These are phyloP conservation scores for Pterostichus madidus DNA, from an alignment of 2,888 invertebrate genomes.

Conservation along the genomic window DNA sequence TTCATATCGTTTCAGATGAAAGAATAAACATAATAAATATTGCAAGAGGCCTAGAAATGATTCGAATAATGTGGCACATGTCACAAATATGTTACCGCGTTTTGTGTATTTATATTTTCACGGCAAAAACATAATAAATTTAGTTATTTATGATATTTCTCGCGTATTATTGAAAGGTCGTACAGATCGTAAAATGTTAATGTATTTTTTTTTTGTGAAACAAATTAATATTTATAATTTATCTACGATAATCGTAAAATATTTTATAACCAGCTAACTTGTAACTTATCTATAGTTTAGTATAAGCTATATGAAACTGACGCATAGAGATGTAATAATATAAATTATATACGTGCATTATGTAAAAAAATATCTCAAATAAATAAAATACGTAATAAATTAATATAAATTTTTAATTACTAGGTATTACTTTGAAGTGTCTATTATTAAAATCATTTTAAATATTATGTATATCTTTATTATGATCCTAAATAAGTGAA, in stretches of 20 bases:
- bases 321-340: too few species aligned
- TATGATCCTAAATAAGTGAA: too few species aligned
- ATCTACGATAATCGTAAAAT: constrained; percentile 17
- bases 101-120: background rate
- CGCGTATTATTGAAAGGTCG: constrained; percentile 21
- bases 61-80: constrained; percentile 42
- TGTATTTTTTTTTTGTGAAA: constrained; percentile 12
- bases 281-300: background rate
- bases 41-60: constrained; percentile 22
- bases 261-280: constrained; percentile 10
- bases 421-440: too few species aligned
- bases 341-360: too few species aligned
- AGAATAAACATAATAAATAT: constrained; percentile 54
- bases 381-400: too few species aligned
- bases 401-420: too few species aligned
- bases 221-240: constrained; percentile 15
- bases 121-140: constrained; percentile 28
- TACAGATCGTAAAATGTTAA: constrained; percentile 20
- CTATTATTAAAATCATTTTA: too few species aligned
- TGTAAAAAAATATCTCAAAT: too few species aligned
- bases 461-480: too few species aligned
- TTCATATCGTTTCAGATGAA: constrained; percentile 56
- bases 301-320: background rate
- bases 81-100: constrained; percentile 4
- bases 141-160: constrained; percentile 47